A percentile compares a stretch with the other conserved stretches of the same genome.
phyloP scores from a whole-genome alignment of 2,113 vertebrate species.

The Cathartes aura region DNA sequence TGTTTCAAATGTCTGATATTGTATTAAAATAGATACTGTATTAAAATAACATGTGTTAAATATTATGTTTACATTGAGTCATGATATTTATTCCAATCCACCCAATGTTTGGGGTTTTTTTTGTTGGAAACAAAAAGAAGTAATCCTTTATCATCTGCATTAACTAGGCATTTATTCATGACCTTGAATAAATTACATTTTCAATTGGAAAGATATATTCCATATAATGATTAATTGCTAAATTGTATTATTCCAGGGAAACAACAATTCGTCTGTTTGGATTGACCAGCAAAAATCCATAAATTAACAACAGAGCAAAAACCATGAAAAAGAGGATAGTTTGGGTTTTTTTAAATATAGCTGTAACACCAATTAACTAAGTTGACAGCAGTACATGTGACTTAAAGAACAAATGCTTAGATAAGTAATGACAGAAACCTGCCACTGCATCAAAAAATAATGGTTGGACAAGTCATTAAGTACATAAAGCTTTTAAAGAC shows the following conservation, averaged over 20 bases:
- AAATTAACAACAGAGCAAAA: not conserved
- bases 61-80: not conserved
- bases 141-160: not conserved
- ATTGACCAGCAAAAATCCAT: not conserved
- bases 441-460: not conserved
- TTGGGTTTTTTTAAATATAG: not conserved
- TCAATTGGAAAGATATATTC: not conserved
- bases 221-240: not conserved
- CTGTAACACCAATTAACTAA: not conserved
- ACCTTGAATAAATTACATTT: not conserved
- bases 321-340: not conserved
- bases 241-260: not conserved
- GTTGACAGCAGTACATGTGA: not conserved
- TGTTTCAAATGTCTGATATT: not conserved
- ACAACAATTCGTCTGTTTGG: not conserved
- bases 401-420: not conserved
- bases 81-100: not conserved
- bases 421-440: not conserved
- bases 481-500: not conserved
- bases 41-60: not conserved
- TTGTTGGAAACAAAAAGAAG: not conserved
- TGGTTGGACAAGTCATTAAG: not conserved
- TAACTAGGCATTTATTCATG: not conserved
- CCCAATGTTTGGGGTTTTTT: rapidly evolving
- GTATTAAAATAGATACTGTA: not conserved